These are phyloP conservation scores for Diorhabda elongata DNA, from an alignment of 1,140 invertebrate genomes.

Conservation along the genomic window DNA sequence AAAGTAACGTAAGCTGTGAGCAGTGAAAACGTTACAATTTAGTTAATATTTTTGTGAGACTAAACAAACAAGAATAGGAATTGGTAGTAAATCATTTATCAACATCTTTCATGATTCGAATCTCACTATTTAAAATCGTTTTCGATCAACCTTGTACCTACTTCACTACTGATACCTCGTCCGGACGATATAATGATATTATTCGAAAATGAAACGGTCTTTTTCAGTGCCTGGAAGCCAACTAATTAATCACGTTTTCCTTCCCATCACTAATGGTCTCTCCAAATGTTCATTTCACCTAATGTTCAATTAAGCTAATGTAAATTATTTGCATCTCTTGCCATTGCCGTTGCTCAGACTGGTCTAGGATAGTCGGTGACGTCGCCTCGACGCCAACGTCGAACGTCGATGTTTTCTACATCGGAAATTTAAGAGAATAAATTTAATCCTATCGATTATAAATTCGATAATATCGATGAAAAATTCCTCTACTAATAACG, in stretches of 20 bases:
- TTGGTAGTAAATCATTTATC: too few relatives aligned
- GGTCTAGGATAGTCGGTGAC: background rate
- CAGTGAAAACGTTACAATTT: too few relatives aligned
- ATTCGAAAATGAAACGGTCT: slow-evolving; percentile 26
- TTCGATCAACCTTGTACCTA: background rate
- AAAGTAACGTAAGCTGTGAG: too few relatives aligned
- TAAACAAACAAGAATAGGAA: too few relatives aligned
- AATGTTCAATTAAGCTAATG: slow-evolving; percentile 49
- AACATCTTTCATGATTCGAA: too few relatives aligned
- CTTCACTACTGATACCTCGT: background rate
- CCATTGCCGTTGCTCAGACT: slow-evolving; percentile 5
- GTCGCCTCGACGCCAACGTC: background rate
- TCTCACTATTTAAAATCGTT: background rate
- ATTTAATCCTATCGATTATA: too few relatives aligned
- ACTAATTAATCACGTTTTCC: slow-evolving; percentile 45
- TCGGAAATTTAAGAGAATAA: too few relatives aligned
- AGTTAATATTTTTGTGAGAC: too few relatives aligned
- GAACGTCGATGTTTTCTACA: background rate
- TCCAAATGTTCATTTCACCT: slow-evolving; percentile 48
- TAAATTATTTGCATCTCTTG: slow-evolving; percentile 45
- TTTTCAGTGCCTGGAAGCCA: slow-evolving; percentile 27
- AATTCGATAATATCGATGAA: too few relatives aligned
- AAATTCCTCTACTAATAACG: too few relatives aligned
- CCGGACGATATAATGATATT: slow-evolving; percentile 23
- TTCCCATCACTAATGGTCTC: slow-evolving; percentile 43